Conservation (phyloP, 2,888 invertebrate species). For the Acholoe squamosa region DNA sequence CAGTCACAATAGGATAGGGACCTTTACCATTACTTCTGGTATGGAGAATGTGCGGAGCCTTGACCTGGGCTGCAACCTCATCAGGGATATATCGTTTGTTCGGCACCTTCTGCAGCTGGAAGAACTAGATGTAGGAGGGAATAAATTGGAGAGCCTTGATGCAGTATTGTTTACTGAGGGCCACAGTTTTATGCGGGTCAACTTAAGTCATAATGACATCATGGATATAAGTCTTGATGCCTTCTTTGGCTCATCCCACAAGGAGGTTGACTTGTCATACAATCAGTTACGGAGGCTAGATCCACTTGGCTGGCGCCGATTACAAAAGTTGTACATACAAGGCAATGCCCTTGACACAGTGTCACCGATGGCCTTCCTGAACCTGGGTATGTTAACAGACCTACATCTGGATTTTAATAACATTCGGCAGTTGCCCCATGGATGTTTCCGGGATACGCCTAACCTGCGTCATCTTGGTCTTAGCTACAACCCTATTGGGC, state of each 20-base stretch:
- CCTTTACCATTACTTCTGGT: slow-evolving; percentile 67
- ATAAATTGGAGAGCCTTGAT: slow-evolving; percentile 73
- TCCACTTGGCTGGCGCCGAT: slow-evolving; percentile 75
- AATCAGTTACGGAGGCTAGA: slow-evolving; percentile 74
- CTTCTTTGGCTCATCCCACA: slow-evolving; percentile 75
- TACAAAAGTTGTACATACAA: slow-evolving; percentile 72
- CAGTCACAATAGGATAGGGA: slow-evolving; percentile 65
- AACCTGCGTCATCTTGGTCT: slow-evolving; percentile 72
- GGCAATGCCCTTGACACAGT: slow-evolving; percentile 73
- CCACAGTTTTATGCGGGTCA: slow-evolving; percentile 72
- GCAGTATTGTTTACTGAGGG: slow-evolving; percentile 69
- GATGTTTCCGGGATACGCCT: slow-evolving; percentile 71
- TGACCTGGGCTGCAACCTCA: slow-evolving; percentile 67
- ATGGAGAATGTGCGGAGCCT: slow-evolving; percentile 69
- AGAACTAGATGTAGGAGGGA: slow-evolving; percentile 71
- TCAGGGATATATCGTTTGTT: slow-evolving; percentile 66
- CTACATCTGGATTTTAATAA: slow-evolving; percentile 75
- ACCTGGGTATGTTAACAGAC: slow-evolving; percentile 49
- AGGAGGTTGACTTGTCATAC: slow-evolving; percentile 76
- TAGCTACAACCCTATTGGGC: slow-evolving; percentile 72
- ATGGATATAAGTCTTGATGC: slow-evolving; percentile 72
- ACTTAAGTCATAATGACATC: slow-evolving; percentile 78
- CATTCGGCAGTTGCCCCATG: slow-evolving; percentile 70
- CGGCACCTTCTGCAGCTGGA: slow-evolving; percentile 68
- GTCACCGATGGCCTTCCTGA: slow-evolving; percentile 60